Conservation (phyloP, 2,888 invertebrate species). For the Temnothorax rugatulus region DNA sequence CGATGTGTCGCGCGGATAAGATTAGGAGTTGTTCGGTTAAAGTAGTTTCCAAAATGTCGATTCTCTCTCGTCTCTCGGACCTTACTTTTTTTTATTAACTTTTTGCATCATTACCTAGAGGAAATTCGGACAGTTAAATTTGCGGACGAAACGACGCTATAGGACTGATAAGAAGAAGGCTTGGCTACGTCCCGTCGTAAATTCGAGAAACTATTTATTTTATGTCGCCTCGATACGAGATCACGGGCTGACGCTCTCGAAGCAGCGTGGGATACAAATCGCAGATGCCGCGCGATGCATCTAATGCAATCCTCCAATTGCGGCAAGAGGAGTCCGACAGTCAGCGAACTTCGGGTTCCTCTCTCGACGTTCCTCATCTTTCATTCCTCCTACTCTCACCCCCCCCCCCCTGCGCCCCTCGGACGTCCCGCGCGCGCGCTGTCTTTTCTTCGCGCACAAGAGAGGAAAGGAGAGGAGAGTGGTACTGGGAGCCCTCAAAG, state of each 20-base stretch:
- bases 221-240: slow-evolving; percentile 1
- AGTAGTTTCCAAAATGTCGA: slow-evolving; percentile 48
- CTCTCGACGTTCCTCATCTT: slow-evolving; percentile 64
- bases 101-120: neutral
- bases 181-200: slow-evolving; percentile 53
- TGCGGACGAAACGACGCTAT: neutral
- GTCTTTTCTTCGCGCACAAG: slow-evolving; percentile 47
- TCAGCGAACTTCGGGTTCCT: slow-evolving; percentile 53
- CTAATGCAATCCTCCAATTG: slow-evolving; percentile 53
- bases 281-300: slow-evolving; percentile 46
- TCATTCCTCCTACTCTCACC: slow-evolving; percentile 46
- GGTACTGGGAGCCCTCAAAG: slow-evolving; percentile 69
- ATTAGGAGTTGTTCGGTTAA: slow-evolving; percentile 48
- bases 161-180: slow-evolving; percentile 56
- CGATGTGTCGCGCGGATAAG: slow-evolving; percentile 70
- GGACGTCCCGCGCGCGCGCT: slow-evolving; percentile 4
- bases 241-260: slow-evolving; percentile 1
- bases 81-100: neutral
- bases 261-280: slow-evolving; percentile 36
- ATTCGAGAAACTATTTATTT: slow-evolving; percentile 35
- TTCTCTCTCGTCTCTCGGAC: neutral
- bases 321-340: slow-evolving; percentile 46
- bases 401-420: slow-evolving; percentile 41
- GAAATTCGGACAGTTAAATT: slow-evolving; percentile 34
- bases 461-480: slow-evolving; percentile 56